Base-by-base conservation (phyloP, 2,888 invertebrate species). In the Mesorhabditis belari region DNA sequence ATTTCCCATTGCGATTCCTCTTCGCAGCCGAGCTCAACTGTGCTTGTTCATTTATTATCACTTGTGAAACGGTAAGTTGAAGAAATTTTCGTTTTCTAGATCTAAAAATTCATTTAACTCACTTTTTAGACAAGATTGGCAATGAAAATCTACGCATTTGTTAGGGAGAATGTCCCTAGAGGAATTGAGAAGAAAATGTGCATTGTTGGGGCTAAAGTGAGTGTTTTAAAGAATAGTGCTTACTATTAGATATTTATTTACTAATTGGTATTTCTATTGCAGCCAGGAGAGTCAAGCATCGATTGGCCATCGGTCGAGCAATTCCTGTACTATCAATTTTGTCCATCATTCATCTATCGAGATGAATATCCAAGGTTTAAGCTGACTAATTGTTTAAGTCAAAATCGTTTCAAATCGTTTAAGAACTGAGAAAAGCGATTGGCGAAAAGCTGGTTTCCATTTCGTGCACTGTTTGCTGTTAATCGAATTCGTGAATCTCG, bases 401-500 rank as follows among this genome's bases (percentile, higher is more conserved):
- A 17, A 1, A 44, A 44, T n/a, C 12, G 12, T 17, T 17, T 23
- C 19, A 19, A 51, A 35, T 3, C 17, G 4, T 49, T 57, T 29
- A 23, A 63, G 60, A 27, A 53, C 55, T 2, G 56, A 59, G 28
- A 65, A 56, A 26, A 57, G 68, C 4, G 56, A 65, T 53, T 60
- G 66, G 63, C 60, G 60, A 56, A 54, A 53, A 2, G 70, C 69
- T 4, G 68, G 63, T 21, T 62, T 64, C 21, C 69, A 79, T 50
- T 67, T 71, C 26, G 49, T 68, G n/a, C 75, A 77, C 29, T 87
- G 92, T 0, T 80, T 88, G 0, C 88, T 88, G n/a, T 86, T 89
- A 52, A 86, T 92, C 57, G 87, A 92, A 76, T 89, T 89, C 81
- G 86, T 88, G 66, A 88, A 89, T 80, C 90, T 91, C 76, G 86